These are phyloP conservation scores for Meandrina meandrites DNA, from an alignment of 92 coral and sea anemone species.

Conservation along the genomic window DNA sequence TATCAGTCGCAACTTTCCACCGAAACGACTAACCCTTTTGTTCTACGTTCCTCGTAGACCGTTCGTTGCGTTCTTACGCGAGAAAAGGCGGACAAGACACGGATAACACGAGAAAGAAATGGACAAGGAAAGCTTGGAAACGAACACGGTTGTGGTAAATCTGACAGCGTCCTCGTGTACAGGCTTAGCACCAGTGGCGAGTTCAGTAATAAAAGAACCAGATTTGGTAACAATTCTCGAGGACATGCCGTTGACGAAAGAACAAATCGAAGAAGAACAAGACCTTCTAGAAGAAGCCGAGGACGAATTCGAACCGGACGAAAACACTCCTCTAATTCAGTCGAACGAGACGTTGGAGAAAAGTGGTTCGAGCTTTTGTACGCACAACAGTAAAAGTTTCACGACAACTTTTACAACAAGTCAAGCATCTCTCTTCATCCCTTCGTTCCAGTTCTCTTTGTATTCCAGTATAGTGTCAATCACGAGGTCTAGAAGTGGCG, in stretches of 20 bases:
- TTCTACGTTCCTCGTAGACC: neutral
- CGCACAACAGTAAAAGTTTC: constrained; percentile 56
- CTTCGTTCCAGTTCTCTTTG: constrained; percentile 86
- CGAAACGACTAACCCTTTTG: neutral
- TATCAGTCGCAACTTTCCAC: neutral
- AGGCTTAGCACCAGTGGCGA: neutral
- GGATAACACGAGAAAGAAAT: neutral
- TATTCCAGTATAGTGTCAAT: constrained; percentile 64
- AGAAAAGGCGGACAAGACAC: neutral
- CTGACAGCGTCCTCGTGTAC: neutral
- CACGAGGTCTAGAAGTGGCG: constrained; percentile 13
- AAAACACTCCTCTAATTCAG: constrained; percentile 64
- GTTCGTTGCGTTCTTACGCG: neutral
- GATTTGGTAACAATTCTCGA: constrained; percentile 73
- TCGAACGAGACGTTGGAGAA: constrained; percentile 56
- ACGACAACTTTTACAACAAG: constrained; percentile 69
- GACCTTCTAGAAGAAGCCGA: constrained; percentile 51
- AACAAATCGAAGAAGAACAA: constrained; percentile 73
- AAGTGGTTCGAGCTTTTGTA: constrained; percentile 39
- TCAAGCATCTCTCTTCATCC: constrained; percentile 87
- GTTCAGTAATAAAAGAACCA: constrained; percentile 64
- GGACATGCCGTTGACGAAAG: constrained; percentile 64
- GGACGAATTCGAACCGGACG: constrained; percentile 44
- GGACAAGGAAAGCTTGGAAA: constrained; percentile 34
- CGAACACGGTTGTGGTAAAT: neutral